A percentile compares a stretch with the other conserved stretches of the same genome.
Evolutionary conservation across 2,888 invertebrate species (phyloP).

Genomic region (Nipponacmea schrenckii): DNA sequence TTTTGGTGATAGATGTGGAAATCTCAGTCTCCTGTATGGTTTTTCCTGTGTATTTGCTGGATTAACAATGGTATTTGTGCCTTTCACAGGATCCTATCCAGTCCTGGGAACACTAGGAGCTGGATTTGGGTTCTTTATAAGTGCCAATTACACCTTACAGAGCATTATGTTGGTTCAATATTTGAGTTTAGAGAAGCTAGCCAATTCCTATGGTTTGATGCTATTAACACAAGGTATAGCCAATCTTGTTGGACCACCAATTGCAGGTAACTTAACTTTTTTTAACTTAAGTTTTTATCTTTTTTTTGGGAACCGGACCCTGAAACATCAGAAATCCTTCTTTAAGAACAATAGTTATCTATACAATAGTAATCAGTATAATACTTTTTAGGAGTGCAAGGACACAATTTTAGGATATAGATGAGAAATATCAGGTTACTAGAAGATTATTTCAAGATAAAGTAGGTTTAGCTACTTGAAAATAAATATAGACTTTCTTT

Average conservation of each 20-base stretch:
- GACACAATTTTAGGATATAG: neutral
- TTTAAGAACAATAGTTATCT: too few species aligned
- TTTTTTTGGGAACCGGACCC: too few species aligned
- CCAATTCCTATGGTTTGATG: conserved; percentile 89
- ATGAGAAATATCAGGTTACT: too few species aligned
- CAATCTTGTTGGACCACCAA: conserved; percentile 88
- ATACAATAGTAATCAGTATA: too few species aligned
- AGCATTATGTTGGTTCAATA: conserved; percentile 90
- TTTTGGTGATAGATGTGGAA: conserved; percentile 86
- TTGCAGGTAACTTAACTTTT: conserved; percentile 77
- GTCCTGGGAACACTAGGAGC: conserved; percentile 48
- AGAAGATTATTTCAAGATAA: too few species aligned
- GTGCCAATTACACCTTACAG: conserved; percentile 86
- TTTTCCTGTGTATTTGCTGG: conserved; percentile 75
- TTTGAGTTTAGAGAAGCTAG: conserved; percentile 89
- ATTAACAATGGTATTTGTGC: conserved; percentile 56
- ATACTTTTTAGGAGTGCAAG: too few species aligned
- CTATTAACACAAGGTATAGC: conserved; percentile 89
- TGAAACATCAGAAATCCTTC: too few species aligned
- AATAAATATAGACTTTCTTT: too few species aligned
- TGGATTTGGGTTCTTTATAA: conserved; percentile 87
- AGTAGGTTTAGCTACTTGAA: too few species aligned
- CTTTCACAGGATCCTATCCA: conserved; percentile 47
- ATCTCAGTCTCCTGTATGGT: conserved; percentile 85
- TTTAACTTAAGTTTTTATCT: neutral